Base-by-base conservation (phyloP, 64 coral and sea anemone genomes). In the Acropora yongei region DNA sequence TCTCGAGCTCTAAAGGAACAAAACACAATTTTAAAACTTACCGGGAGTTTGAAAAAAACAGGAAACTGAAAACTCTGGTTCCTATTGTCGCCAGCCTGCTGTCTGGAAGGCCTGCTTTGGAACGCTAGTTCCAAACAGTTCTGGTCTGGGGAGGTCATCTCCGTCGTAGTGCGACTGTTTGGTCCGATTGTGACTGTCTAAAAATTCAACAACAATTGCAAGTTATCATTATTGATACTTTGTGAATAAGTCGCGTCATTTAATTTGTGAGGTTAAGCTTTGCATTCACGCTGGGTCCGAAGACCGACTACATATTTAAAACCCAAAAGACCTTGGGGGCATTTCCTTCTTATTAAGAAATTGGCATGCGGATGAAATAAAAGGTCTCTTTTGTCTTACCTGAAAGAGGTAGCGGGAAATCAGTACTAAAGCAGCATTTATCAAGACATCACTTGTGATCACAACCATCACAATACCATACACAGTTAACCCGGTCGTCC, bases 391-490 rank as follows among this genome's bases (percentile, higher is more conserved):
- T 30, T 30, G 41, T 5, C n/a, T 0, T 82, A 82, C 80, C 80
- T 82, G 80, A 53, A 80, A 40, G 18, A 2, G 7, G 16, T 82
- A 53, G 17, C 80, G 80, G 84, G 74, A 89, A 2, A 92, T 55
- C 19, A 48, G 77, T 10, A 78, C 60, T 1, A 82, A 86, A 49
- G 41, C 78, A 11, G 45, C 19, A 41, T 47, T 42, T 2, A 82
- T 39, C 18, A 92, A 17, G 3, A 78, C 44, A 65, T 92, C 90
- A 51, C 57, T 49, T 65, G 78, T 3, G 41, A 78, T 86, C 13
- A 92, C 13, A 14, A 18, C 66, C 41, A 92, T 51, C 53, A 92
- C 3, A 40, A 51, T 63, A 8, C 82, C 42, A 76, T 92, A 92
- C n/a, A 92, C 58, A 50, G 50, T 74, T 19, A 78, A 55, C n/a